These are phyloP conservation scores for Sminthurides bifidus DNA, from an alignment of 1,140 invertebrate genomes.

Conservation along the genomic window DNA sequence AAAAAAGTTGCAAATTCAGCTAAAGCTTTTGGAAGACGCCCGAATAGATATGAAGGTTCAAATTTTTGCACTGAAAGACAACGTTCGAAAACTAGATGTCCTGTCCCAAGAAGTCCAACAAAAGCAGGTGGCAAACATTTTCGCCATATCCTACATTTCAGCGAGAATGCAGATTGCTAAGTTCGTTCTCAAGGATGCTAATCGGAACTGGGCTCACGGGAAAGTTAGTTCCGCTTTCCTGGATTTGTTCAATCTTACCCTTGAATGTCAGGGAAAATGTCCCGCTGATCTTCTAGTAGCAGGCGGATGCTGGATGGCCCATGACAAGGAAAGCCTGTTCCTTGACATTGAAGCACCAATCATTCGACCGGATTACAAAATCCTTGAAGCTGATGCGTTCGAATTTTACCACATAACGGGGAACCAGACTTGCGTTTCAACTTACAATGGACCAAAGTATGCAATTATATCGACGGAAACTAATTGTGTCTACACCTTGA, in stretches of 20 bases:
- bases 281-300: background rate
- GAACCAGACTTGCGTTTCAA: background rate
- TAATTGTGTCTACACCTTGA: background rate
- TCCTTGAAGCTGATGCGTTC: background rate
- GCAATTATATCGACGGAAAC: background rate
- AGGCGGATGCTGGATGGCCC: background rate
- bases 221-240: background rate
- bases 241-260: background rate
- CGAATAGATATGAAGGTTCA: background rate
- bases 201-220: too few species aligned
- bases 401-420: background rate
- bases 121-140: background rate
- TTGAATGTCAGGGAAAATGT: background rate
- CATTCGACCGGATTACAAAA: background rate
- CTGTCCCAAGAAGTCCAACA: background rate
- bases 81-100: background rate
- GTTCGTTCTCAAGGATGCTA: too few species aligned
- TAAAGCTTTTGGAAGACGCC: background rate
- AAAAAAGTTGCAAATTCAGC: background rate
- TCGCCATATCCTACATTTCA: background rate
- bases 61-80: background rate
- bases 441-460: background rate
- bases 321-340: background rate
- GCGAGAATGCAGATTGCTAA: too few species aligned
- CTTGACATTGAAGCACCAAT: background rate